Evolutionary conservation across 2,888 invertebrate species (phyloP).

Genomic region (Eupithecia inturbata): DNA sequence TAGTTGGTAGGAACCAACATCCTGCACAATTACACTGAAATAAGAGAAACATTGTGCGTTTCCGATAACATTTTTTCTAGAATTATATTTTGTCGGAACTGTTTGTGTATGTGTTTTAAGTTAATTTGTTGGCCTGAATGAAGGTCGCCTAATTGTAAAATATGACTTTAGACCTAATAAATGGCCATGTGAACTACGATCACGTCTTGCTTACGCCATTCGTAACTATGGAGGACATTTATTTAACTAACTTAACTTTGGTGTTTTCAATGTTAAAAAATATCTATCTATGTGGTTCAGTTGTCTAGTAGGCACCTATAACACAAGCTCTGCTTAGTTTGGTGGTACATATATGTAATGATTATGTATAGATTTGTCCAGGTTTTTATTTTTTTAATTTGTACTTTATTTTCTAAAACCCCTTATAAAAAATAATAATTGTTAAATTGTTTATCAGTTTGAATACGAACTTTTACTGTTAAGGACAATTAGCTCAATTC

Average conservation of each 20-base stretch:
- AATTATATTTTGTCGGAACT: neutral
- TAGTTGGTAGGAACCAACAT: neutral
- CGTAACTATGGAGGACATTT: neutral
- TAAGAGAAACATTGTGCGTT: slow-evolving; percentile 19
- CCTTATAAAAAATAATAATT: neutral
- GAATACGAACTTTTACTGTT: neutral
- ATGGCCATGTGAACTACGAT: neutral
- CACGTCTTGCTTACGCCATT: neutral
- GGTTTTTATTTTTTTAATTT: too few relatives aligned
- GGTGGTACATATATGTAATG: too few relatives aligned
- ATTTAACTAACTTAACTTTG: neutral
- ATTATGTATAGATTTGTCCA: too few relatives aligned
- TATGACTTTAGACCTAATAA: neutral
- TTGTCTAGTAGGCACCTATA: too few relatives aligned
- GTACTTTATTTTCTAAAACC: too few relatives aligned
- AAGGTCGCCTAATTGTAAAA: neutral
- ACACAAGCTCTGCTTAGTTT: too few relatives aligned
- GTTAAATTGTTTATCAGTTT: neutral
- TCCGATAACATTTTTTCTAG: slow-evolving; percentile 28
- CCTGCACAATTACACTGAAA: slow-evolving; percentile 27
- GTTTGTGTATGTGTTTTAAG: neutral
- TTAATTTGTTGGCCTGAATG: neutral
- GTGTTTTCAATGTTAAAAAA: neutral
- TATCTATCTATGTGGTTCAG: too few relatives aligned
- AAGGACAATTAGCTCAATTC: too few relatives aligned